Percentiles rank a stretch among this genome's conserved stretches.
Conservation (phyloP, 2,797 vertebrate genomes). For the Eidolon dupreanum region DNA sequence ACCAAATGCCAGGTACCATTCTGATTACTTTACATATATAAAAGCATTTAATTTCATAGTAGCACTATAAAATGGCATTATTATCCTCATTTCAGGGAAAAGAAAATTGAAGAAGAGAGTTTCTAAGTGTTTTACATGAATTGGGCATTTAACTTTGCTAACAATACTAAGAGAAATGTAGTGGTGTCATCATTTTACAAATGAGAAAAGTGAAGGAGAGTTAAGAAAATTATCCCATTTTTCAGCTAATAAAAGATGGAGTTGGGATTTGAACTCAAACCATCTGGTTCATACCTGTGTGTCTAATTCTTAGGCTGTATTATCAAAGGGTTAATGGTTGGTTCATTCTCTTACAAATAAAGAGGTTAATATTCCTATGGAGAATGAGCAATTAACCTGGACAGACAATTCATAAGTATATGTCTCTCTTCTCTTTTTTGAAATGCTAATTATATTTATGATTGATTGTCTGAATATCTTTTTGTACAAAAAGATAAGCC, state of each 20-base stretch:
- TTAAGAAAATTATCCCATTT: background rate
- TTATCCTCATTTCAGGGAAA: background rate
- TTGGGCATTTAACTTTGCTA: background rate
- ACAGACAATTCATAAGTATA: background rate
- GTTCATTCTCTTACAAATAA: background rate
- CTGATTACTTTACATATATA: background rate
- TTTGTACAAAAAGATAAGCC: background rate
- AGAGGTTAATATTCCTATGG: background rate
- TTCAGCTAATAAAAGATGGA: background rate
- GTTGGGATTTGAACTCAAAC: background rate
- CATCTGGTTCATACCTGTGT: background rate
- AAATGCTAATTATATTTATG: background rate
- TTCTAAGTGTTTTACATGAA: background rate
- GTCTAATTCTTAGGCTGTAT: background rate
- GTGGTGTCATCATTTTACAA: background rate
- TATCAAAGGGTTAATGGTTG: background rate
- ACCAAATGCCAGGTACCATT: background rate
- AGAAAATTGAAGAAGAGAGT: background rate
- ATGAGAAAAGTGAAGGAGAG: background rate
- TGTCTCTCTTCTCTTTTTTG: background rate
- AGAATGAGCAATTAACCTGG: background rate
- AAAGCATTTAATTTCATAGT: background rate
- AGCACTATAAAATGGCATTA: background rate
- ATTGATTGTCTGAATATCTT: background rate
- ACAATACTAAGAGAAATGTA: background rate